Base-by-base conservation (phyloP, 1,140 invertebrate species). In the Leguminivora glycinivorella region DNA sequence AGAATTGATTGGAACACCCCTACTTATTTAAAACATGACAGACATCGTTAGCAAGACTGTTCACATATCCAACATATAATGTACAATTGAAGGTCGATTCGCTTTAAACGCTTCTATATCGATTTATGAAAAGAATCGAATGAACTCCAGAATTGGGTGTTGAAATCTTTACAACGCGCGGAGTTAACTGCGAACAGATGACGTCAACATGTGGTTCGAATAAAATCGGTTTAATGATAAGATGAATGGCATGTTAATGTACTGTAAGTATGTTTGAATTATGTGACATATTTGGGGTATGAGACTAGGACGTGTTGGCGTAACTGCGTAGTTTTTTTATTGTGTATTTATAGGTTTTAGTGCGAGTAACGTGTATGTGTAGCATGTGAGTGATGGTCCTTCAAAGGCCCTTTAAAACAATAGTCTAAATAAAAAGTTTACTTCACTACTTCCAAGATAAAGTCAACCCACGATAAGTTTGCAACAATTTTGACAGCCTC, bases 211-310 rank as follows among this genome's bases (percentile, higher is more conserved):
- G n/a, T 63, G 58, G 26, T 63, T 63, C 58, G 29, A 31, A 63
- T 63, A 63, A 63, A 63, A 29, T 52, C 47, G 47, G 47, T 52
- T 52, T 52, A 47, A 47, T n/a, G 56, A 60, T 60, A 63, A 63
- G 58, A 63, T 29, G 19, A 52, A 52, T 52, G 58, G 58, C 6
- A 34, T 5, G 25, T 63, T 63, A 63, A 63, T 31, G 58, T 29
- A 22, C 24, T 34, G 29, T 63, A 60, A 29, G 12, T 52, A 52
- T 52, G 19, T 52, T 52, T 52, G 19, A 52, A 22, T 52, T 52
- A 52, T 60, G 58, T 63, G 58, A 63, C 26, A 63, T 29, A 19
- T 63, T 29, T 63, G 14, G 58, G 56, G 24, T 9, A 60, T 60
- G 56, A 26, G 56, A 25, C 2, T n/a, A n/a, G 24, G 56, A 17